A percentile compares a stretch with the other conserved stretches of the same genome.
Evolutionary conservation across 2,113 vertebrate species (phyloP).

Genomic region (Ardeotis arabs): DNA sequence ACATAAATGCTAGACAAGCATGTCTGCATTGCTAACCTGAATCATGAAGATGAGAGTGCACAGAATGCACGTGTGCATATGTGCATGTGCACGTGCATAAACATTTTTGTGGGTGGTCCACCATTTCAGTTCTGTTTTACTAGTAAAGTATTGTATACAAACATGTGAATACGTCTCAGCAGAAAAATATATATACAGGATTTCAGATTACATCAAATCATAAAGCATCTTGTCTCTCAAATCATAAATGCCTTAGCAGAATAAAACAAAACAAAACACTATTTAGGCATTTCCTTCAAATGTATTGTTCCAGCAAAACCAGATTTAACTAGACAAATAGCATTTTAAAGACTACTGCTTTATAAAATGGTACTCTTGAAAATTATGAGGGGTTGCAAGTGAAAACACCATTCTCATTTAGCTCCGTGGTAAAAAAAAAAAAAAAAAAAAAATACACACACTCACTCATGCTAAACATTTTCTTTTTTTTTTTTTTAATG

Average conservation of each 20-base stretch:
- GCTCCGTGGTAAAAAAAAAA: slow-evolving; percentile 32
- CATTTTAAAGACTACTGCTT: slow-evolving; percentile 61
- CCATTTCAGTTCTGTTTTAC: slow-evolving; percentile 55
- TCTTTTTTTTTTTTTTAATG: not conserved
- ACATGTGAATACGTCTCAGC: slow-evolving; percentile 9
- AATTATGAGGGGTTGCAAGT: slow-evolving; percentile 58
- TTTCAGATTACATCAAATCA: slow-evolving; percentile 11
- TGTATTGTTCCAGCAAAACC: slow-evolving; percentile 39
- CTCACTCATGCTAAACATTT: slow-evolving; percentile 6
- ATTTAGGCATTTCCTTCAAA: slow-evolving; percentile 12
- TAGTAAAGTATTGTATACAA: slow-evolving; percentile 63
- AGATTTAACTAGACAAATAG: slow-evolving; percentile 72
- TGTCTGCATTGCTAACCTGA: slow-evolving; percentile 66
- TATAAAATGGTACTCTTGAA: slow-evolving; percentile 50
- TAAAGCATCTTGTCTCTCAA: slow-evolving; percentile 14
- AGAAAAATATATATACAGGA: not conserved
- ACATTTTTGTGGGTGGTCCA: slow-evolving; percentile 29
- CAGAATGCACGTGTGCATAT: slow-evolving; percentile 29
- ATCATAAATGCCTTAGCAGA: slow-evolving; percentile 21
- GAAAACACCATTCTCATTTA: slow-evolving; percentile 64
- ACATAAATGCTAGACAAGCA: slow-evolving; percentile 76
- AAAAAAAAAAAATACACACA: not conserved
- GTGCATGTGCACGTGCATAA: slow-evolving; percentile 39
- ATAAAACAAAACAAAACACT: slow-evolving; percentile 6
- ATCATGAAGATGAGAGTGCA: slow-evolving; percentile 54